Base-by-base conservation (phyloP, 1,140 invertebrate genomes). In the Ostrea denselamellosa region DNA sequence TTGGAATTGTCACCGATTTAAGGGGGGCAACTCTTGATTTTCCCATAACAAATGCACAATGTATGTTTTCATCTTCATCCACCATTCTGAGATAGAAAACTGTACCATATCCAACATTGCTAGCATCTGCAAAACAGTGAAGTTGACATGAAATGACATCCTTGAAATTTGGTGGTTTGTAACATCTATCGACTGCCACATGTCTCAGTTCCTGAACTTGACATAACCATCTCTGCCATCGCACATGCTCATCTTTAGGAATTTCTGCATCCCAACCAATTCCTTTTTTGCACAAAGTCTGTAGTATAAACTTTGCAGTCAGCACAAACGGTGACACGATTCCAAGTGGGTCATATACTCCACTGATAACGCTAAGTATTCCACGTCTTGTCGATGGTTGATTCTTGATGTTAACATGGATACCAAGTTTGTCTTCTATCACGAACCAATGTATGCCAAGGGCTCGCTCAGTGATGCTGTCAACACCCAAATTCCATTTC, bases 1-100 rank as follows among this genome's bases (percentile, higher is more conserved):
- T 88, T 0, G 95, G 94, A 28, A 95, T 93, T 0, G 93, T 93
- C 25, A 93, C 71, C 0, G 86, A 68, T 86, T 93, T 93, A 8
- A 94, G 28, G 14, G 95, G 94, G 0, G 93, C 86, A 0, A 94
- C 91, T 85, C 92, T 90, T 12, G 92, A 90, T 22, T 95, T 95
- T n/a, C 89, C 87, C 25, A 90, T 85, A 2, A 92, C 52, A 54
- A 92, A 87, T 44, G 89, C 34, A 86, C 88, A 90, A 65, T 90
- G 86, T 52, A 91, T 81, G 19, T 44, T 9, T 82, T 84, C 82
- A 53, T 85, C 34, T 65, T 56, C 28, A 71, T 90, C 56, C n/a
- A 52, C 28, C 8, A 87, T 14, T 51, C 89, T 68, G 14, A 91
- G n/a, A 68, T 90, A 91, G 10, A 82, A 65, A 10, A 90, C 89